Conservation (phyloP, 2,888 invertebrate species). For the Caenorhabditis sp. region DNA sequence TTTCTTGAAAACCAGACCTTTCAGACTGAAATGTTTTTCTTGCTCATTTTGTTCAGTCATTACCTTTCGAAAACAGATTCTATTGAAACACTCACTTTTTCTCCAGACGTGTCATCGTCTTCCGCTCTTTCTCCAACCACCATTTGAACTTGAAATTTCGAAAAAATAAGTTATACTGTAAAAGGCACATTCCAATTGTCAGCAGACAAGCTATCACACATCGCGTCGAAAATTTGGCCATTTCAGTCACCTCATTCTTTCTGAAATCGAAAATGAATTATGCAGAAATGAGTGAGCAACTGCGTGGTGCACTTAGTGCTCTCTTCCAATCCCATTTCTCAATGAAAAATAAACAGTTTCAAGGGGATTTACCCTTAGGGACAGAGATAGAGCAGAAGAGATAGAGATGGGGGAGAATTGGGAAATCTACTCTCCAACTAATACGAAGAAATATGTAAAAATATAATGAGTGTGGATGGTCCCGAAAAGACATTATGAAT, state of each 20-base stretch:
- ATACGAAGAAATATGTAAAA: conserved; percentile 53
- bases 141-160: conserved; percentile 45
- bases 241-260: conserved; percentile 29
- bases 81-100: conserved; percentile 23
- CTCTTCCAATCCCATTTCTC: conserved; percentile 35
- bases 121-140: conserved; percentile 23
- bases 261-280: conserved; percentile 24
- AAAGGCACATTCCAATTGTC: conserved; percentile 27
- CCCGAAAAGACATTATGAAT: conserved; percentile 49
- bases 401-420: conserved; percentile 23
- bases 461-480: conserved; percentile 31
- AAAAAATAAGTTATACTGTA: conserved; percentile 60
- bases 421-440: conserved; percentile 23
- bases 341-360: conserved; percentile 65
- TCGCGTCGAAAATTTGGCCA: conserved; percentile 63
- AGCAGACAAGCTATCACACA: conserved; percentile 52
- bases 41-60: too few relatives aligned
- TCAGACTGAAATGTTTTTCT: too few relatives aligned
- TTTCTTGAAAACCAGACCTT: background rate
- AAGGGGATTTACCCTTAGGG: conserved; percentile 51
- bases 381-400: conserved; percentile 29
- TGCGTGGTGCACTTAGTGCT: conserved; percentile 43
- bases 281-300: conserved; percentile 11
- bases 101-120: background rate
- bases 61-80: background rate